Evolutionary conservation across 2,888 invertebrate genomes (phyloP).

Genomic region (Spisula subtruncata): DNA sequence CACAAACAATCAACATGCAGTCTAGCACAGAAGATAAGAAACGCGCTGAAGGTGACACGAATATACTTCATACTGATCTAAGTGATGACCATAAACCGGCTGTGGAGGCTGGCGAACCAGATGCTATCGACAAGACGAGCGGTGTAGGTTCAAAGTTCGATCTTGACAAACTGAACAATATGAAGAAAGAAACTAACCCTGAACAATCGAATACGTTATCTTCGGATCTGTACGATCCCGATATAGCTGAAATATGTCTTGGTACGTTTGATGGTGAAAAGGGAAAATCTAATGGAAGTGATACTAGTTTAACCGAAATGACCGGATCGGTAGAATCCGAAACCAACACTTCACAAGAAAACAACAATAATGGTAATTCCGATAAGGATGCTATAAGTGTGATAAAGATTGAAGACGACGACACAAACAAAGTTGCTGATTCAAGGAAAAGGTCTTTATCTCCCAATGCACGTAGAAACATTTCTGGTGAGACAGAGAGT

Average conservation of each 20-base stretch:
- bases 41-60: background rate
- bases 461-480: background rate
- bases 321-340: background rate
- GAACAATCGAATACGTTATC: background rate
- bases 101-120: background rate
- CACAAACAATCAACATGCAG: background rate
- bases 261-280: background rate
- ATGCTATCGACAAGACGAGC: background rate
- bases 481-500: background rate
- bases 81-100: background rate
- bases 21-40: background rate
- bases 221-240: constrained; percentile 10
- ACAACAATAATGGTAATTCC: background rate
- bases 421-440: background rate
- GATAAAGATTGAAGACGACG: background rate
- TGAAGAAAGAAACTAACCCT: background rate
- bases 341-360: background rate
- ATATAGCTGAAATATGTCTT: constrained; percentile 40
- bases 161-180: background rate
- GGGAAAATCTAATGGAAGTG: constrained; percentile 4
- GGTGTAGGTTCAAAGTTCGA: background rate
- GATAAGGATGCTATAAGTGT: background rate
- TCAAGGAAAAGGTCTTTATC: constrained; percentile 33
- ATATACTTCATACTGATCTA: background rate
- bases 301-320: constrained; percentile 39